phyloP scores from a whole-genome alignment of 2,113 vertebrate genomes.

The Colossoma macropomum region DNA sequence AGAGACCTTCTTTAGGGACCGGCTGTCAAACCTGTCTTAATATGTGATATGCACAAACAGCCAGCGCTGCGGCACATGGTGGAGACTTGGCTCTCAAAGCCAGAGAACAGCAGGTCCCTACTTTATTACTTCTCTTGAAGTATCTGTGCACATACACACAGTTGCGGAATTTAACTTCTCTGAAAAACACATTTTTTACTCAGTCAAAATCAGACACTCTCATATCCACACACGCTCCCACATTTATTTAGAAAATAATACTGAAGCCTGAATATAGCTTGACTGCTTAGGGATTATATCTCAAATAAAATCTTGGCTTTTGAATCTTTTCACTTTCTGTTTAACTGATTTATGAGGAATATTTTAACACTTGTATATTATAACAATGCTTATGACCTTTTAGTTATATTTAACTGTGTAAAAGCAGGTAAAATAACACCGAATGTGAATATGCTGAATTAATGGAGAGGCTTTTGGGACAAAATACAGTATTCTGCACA shows the following conservation, averaged over 20 bases:
- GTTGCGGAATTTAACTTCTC: slow-evolving; percentile 53
- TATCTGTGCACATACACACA: slow-evolving; percentile 65
- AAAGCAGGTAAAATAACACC: too few relatives aligned
- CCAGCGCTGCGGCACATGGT: slow-evolving; percentile 52
- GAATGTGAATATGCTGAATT: too few relatives aligned
- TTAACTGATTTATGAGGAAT: background rate
- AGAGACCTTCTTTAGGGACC: slow-evolving; percentile 73
- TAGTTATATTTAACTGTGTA: too few relatives aligned
- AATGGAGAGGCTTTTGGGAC: too few relatives aligned
- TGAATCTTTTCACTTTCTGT: background rate
- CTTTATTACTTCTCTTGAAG: slow-evolving; percentile 64
- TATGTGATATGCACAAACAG: slow-evolving; percentile 78
- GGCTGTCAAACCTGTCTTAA: slow-evolving; percentile 82
- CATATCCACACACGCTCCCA: background rate
- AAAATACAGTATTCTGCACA: too few relatives aligned
- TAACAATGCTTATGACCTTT: background rate
- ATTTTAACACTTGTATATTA: background rate
- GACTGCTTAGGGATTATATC: background rate
- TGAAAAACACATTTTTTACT: slow-evolving; percentile 27
- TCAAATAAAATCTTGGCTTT: background rate
- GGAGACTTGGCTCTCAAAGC: slow-evolving; percentile 33
- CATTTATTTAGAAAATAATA: background rate
- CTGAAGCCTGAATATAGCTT: background rate
- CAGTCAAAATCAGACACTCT: background rate
- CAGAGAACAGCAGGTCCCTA: slow-evolving; percentile 54